Base-by-base conservation (phyloP, 2,113 vertebrate species). In the Muscicapa adusta region DNA sequence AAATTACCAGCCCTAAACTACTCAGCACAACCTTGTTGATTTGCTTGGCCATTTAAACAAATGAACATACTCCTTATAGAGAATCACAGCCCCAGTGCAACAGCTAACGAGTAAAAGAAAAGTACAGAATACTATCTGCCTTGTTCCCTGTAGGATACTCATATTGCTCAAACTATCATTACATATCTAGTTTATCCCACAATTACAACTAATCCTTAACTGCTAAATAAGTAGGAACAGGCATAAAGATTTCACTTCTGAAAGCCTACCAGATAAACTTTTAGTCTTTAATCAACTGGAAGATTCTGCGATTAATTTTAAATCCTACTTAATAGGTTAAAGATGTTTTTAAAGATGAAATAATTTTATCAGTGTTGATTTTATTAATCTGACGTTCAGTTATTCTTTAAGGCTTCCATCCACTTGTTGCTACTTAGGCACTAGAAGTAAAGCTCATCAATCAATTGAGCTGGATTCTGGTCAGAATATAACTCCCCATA, bases 401-500 rank as follows among this genome's bases (percentile, higher is more conserved):
- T 82, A 38, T 54, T 92, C 33, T 93, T 36, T 60, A 48, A 80
- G 56, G 45, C 63, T 72, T 90, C 58, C 58, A 88, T 73, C 31
- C 33, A 95, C 77, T 86, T 96, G 88, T 87, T 96, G 88, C 77
- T 94, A 92, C 70, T 50, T 81, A 88, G 68, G 33, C 79, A 81
- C 48, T 43, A 77, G 31, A 91, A 79, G 56, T 75, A 89, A 93
- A 93, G 65, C 31, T 61, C 50, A 56, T 14, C 84, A 72, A 34
- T 93, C 85, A 89, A 25, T 50, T 65, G 34, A 72, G 18, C 14
- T 72, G 47, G 26, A 66, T 76, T 71, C 50, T 73, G 19, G 11
- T 66, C 56, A 65, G 75, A 96, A 83, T 50, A 50, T 18, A 89
- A 33, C 65, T 74, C 50, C 77, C 42, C 28, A 47, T 58, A 82